A percentile compares a stretch with the other conserved stretches of the same genome.
Evolutionary conservation across 2,113 vertebrate species (phyloP).

Genomic region (Naja naja): DNA sequence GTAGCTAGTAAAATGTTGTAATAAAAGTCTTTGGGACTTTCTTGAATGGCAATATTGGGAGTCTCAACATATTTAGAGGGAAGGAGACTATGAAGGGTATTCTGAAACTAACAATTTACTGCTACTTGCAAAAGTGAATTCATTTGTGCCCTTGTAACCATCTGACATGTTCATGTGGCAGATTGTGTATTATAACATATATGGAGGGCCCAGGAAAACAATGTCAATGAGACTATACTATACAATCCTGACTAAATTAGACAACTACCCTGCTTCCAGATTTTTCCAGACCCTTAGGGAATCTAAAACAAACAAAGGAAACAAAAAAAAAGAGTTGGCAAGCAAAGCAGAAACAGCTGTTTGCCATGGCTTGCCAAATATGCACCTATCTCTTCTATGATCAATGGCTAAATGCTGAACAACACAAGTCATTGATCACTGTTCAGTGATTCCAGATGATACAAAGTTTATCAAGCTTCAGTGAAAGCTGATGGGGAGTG

Average conservation of each 20-base stretch:
- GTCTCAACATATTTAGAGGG: background rate
- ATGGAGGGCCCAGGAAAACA: conserved; percentile 39
- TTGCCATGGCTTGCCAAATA: conserved; percentile 29
- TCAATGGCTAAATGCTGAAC: conserved; percentile 38
- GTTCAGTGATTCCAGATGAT: conserved; percentile 46
- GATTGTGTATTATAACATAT: background rate
- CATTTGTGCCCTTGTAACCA: background rate
- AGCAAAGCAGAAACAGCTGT: conserved; percentile 58
- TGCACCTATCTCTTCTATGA: conserved; percentile 40
- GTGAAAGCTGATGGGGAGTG: conserved; percentile 13
- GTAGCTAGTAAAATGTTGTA: background rate
- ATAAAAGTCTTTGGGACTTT: background rate
- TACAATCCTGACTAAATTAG: conserved; percentile 58
- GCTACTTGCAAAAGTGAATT: background rate
- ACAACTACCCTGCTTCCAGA: conserved; percentile 51
- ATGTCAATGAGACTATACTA: conserved; percentile 41
- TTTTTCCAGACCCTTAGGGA: conserved; percentile 45
- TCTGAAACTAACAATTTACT: background rate
- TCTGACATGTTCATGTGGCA: background rate
- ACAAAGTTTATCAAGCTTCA: conserved; percentile 36
- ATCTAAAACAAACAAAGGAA: background rate
- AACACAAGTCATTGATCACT: conserved; percentile 49
- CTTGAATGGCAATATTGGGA: background rate
- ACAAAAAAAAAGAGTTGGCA: conserved; percentile 31
- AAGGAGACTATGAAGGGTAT: background rate